Percentiles rank a stretch among this genome's conserved stretches.
These are phyloP conservation scores for Pachyrhynchus sulphureomaculatus DNA, from an alignment of 1,140 invertebrate species.

Conservation along the genomic window DNA sequence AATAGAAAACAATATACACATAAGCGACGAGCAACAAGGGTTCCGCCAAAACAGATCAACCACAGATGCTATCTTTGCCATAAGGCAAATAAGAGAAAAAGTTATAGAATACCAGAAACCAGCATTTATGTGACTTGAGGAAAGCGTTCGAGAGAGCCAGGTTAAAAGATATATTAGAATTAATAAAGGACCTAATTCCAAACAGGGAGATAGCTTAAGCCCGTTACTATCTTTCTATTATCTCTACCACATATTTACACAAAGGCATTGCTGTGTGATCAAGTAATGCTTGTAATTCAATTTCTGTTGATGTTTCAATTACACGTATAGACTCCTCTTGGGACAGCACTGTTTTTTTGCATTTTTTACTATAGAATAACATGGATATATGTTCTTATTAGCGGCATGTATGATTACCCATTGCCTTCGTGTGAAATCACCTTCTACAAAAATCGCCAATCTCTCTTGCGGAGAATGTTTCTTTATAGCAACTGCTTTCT, in stretches of 20 bases:
- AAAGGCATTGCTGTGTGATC: background rate
- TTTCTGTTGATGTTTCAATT: background rate
- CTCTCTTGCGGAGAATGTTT: background rate
- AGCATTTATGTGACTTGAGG: no score
- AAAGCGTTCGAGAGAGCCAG: no score
- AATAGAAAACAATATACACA: no score
- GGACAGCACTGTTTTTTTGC: background rate
- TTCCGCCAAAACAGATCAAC: no score
- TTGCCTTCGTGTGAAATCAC: background rate
- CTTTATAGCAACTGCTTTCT: background rate
- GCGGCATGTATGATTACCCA: background rate
- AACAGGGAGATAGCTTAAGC: no score
- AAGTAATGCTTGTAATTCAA: background rate
- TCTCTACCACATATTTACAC: background rate
- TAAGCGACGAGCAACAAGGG: no score
- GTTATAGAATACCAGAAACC: no score
- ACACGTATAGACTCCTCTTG: background rate
- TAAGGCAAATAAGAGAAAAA: no score
- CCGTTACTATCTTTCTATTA: background rate
- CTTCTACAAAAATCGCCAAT: slow-evolving; percentile 1
- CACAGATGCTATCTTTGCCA: no score
- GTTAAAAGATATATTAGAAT: no score
- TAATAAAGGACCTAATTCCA: no score
- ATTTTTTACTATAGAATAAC: background rate
- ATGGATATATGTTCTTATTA: background rate